Evolutionary conservation across 2,888 invertebrate species (phyloP).

Genomic region (Abrostola tripartita): DNA sequence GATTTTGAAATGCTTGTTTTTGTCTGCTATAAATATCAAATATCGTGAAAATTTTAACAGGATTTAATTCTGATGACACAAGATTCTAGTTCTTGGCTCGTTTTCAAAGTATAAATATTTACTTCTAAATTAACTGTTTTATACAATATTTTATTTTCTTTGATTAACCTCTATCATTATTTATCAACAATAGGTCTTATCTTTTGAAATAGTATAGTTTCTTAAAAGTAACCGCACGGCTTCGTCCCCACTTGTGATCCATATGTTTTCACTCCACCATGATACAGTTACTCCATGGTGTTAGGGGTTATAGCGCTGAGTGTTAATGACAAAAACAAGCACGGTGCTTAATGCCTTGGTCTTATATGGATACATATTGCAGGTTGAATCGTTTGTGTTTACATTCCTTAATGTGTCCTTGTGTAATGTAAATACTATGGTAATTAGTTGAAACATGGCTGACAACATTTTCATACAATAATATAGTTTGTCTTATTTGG

Average conservation of each 20-base stretch:
- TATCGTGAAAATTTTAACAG: not conserved
- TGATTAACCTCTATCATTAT: not conserved
- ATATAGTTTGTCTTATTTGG: not conserved
- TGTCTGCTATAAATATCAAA: not conserved
- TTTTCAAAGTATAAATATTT: no score
- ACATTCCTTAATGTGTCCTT: no score
- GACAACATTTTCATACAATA: no score
- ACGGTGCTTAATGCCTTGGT: not conserved
- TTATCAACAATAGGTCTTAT: no score
- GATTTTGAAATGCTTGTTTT: not conserved
- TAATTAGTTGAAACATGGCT: no score
- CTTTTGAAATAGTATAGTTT: no score
- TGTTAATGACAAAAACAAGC: slow-evolving; percentile 33
- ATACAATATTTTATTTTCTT: not conserved
- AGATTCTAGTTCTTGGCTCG: no score
- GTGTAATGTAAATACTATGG: no score
- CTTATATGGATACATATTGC: not conserved
- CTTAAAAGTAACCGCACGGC: not conserved
- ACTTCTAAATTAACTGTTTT: not conserved
- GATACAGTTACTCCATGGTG: slow-evolving; percentile 1
- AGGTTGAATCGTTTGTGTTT: no score
- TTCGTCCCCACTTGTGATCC: not conserved
- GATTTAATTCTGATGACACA: no score
- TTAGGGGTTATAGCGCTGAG: slow-evolving; percentile 7
- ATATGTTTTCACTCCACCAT: slow-evolving; percentile 16